These are phyloP conservation scores for Felis catus DNA, from an alignment of 2,113 vertebrate genomes.

Conservation along the genomic window F.catus_Fca126_mat1.0 CM031414.1:3936501-3937000, in stretches of 20 bases:
- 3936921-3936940: slow-evolving; percentile 43
- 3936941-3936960: slow-evolving; percentile 51
- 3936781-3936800: slow-evolving; percentile 14
- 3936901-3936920: slow-evolving; percentile 24
- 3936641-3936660: neutral
- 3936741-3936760: neutral
- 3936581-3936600: fast-evolving
- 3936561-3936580: fast-evolving
- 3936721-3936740: neutral
- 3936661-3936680: neutral
- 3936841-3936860: neutral
- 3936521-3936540: slow-evolving; percentile 46
- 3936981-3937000: slow-evolving; percentile 47
- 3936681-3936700: neutral
- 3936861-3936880: slow-evolving; percentile 22
- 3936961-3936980: slow-evolving; percentile 54
- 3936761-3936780: neutral
- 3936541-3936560: neutral
- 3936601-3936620: fast-evolving
- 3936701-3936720: slow-evolving; percentile 33
- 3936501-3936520: slow-evolving; percentile 68
- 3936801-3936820: neutral
- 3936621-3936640: fast-evolving
- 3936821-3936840: neutral
- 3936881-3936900: neutral